Evolutionary conservation across 2,797 vertebrate species (phyloP), one percentile per base, ranked within the genome.

Genomic region (Sebastes elongatus): DNA sequence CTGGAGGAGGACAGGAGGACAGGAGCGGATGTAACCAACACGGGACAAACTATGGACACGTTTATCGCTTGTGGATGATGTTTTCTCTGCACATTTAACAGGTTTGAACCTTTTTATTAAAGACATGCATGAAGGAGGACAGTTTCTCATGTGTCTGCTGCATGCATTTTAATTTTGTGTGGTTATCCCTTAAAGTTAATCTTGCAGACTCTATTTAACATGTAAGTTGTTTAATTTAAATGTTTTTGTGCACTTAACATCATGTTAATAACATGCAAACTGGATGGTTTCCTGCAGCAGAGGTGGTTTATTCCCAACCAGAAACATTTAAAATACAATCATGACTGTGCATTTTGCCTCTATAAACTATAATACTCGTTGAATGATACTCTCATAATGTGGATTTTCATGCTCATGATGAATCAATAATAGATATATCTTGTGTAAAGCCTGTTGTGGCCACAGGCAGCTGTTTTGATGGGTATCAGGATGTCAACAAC

Each of bases 401-500:
- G 23, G 10, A 10, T n/a, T 28, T 6, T 2, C 13, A 32, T 55
- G 10, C 3, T 25, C 9, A 0, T 6, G 10, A 57, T 6, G 10
- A 57, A 13, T 35, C 4, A 30, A 32, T 22, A 23, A 42, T 5
- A 66, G 2, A 56, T 13, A 30, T 57, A 30, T 57, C 0, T 35
- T 20, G 13, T 42, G 6, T 42, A 16, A 1, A 14, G 13, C 5
- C 22, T 76, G 68, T 63, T 27, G 3, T 46, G 65, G 67, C 66
- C 75, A 66, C 25, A 80, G 60, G 71, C 85, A 88, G 87, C 76
- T 86, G 90, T 80, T 71, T 78, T 78, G 88, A 89, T 91, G 85
- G 52, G 35, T 25, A 87, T 90, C 85, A 78, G 81, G 74, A 86
- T 88, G 88, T 88, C 83, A 91, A 92, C 88, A 93, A 89, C 88